Percentiles rank a stretch among this genome's conserved stretches.
Conservation (phyloP, 2,113 vertebrate species). For the Sciurus niger region DNA sequence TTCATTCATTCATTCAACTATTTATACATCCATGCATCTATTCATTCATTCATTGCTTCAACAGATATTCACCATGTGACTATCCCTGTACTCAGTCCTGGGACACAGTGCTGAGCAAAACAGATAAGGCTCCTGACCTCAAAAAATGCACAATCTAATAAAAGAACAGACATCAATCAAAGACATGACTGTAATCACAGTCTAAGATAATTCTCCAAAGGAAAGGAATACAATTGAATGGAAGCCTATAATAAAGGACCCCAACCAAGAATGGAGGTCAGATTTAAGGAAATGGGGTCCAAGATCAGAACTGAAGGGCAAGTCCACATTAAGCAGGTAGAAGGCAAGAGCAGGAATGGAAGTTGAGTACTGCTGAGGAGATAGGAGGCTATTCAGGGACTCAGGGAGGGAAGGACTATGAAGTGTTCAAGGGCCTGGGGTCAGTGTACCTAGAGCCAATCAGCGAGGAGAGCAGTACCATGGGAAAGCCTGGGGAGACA, state of each 20-base stretch:
- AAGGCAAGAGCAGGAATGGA: not conserved
- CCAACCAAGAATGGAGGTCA: not conserved
- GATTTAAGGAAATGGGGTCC: not conserved
- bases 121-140: not conserved
- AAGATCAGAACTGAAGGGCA: not conserved
- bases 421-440: not conserved
- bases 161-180: not conserved
- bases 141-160: not conserved
- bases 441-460: not conserved
- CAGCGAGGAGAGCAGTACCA: accelerated
- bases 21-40: not conserved
- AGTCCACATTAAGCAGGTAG: not conserved
- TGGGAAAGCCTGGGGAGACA: not conserved
- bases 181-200: not conserved
- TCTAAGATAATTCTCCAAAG: not conserved
- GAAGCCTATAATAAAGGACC: not conserved
- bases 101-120: not conserved
- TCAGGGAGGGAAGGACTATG: not conserved
- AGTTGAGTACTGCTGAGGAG: not conserved
- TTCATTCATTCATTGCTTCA: not conserved
- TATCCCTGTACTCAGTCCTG: not conserved
- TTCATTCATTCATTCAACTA: not conserved
- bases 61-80: not conserved
- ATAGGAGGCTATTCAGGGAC: accelerated
- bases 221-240: not conserved